A percentile compares a stretch with the other conserved stretches of the same genome.
These are phyloP conservation scores for Adelosebastes latens DNA, from an alignment of 2,797 vertebrate genomes.

Conservation along the genomic window DNA sequence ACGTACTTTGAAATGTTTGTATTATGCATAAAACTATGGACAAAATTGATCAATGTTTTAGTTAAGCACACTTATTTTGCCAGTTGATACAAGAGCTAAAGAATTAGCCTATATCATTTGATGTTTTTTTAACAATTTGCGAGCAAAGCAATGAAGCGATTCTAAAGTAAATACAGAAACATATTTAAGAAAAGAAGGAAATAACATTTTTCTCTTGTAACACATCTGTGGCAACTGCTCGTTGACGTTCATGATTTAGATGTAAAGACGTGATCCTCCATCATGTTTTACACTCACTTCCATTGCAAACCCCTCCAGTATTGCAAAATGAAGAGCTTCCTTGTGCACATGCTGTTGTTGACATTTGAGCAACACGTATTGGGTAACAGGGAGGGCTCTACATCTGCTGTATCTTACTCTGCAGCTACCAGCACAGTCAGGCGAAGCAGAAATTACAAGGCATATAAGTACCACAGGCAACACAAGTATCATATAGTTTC, in stretches of 20 bases:
- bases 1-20: neutral
- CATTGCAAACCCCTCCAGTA: neutral
- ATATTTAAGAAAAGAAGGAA: neutral
- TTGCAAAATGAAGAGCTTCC: conserved; percentile 18
- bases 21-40: neutral
- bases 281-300: neutral
- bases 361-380: conserved; percentile 23
- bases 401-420: conserved; percentile 5
- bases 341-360: conserved; percentile 16
- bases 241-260: neutral
- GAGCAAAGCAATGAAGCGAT: neutral
- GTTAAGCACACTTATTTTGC: neutral
- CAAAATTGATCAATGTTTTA: neutral
- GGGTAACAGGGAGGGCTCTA: conserved; percentile 7
- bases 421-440: neutral
- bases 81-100: neutral
- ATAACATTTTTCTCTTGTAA: neutral
- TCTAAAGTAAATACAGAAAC: neutral
- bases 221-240: neutral
- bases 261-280: neutral
- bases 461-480: neutral
- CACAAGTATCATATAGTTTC: neutral
- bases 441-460: conserved; percentile 26
- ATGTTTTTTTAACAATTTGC: neutral
- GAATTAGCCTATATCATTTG: neutral